Conservation (phyloP, 2,113 vertebrate genomes). For the Haliaeetus leucogaster region DNA sequence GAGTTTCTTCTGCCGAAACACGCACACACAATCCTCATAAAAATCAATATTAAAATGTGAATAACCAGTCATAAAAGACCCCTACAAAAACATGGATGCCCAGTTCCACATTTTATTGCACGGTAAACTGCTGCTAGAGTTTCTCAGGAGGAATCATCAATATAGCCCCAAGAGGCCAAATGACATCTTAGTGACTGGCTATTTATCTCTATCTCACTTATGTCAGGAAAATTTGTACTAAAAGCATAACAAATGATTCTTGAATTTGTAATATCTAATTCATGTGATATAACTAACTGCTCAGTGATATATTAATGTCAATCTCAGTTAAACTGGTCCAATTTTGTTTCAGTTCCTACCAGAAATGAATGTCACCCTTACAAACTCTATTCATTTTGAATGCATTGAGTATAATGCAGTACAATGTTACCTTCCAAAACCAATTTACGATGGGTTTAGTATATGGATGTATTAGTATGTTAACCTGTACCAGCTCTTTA, state of each 20-base stretch:
- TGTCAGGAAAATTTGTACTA: constrained; percentile 47
- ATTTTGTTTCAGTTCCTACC: constrained; percentile 30
- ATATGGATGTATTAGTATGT: background rate
- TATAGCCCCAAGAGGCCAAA: constrained; percentile 26
- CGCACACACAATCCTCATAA: background rate
- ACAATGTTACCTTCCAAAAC: background rate
- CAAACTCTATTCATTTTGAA: background rate
- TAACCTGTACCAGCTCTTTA: background rate
- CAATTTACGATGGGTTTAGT: background rate
- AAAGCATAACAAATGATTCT: constrained; percentile 44
- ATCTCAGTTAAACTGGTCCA: constrained; percentile 15
- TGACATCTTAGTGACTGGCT: constrained; percentile 34
- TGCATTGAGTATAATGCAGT: background rate
- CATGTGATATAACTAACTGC: constrained; percentile 42
- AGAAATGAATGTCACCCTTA: constrained; percentile 9
- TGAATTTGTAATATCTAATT: constrained; percentile 48
- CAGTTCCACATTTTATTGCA: background rate
- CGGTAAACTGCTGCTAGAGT: background rate
- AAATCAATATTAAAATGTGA: background rate
- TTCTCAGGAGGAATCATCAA: constrained; percentile 13
- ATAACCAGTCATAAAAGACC: background rate
- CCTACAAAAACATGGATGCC: background rate
- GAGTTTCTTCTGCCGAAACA: background rate
- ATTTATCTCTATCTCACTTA: constrained; percentile 50
- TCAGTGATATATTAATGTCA: constrained; percentile 48